These are phyloP conservation scores for Watsonalla binaria DNA, from an alignment of 2,888 invertebrate species.

Conservation along the genomic window DNA sequence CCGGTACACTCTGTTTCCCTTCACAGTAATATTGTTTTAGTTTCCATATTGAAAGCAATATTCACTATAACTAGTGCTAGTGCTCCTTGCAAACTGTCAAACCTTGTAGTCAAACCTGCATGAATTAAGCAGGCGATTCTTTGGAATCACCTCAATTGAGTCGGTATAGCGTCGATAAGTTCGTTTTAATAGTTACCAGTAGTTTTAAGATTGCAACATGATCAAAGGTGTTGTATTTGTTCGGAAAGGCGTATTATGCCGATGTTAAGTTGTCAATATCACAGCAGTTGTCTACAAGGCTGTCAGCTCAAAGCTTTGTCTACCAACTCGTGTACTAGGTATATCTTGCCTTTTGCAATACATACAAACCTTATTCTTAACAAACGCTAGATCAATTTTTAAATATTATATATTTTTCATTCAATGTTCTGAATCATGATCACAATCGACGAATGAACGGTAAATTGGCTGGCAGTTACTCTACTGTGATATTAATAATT, in stretches of 20 bases:
- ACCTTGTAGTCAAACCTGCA: neutral
- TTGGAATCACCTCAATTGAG: conserved; percentile 10
- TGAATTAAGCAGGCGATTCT: neutral
- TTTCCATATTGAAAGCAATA: neutral
- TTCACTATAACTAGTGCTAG: neutral
- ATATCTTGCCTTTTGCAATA: conserved; percentile 1
- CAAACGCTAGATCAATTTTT: neutral
- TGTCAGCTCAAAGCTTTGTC: conserved; percentile 46
- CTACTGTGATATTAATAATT: conserved; percentile 78
- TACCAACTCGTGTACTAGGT: conserved; percentile 10
- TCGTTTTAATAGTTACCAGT: conserved; percentile 68
- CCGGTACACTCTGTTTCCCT: neutral
- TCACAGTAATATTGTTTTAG: neutral
- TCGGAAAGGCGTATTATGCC: conserved; percentile 39
- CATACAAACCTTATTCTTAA: neutral
- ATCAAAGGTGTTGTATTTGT: conserved; percentile 55
- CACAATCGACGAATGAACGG: neutral
- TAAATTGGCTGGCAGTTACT: conserved; percentile 59
- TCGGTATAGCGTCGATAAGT: conserved; percentile 39
- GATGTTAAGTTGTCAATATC: conserved; percentile 68
- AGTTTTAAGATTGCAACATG: conserved; percentile 59
- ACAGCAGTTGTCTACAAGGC: conserved; percentile 66
- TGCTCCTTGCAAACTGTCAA: neutral
- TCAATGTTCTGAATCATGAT: neutral
- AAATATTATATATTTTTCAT: neutral